Conservation (phyloP, 2,797 vertebrate genomes). For the Myotis myotis region DNA sequence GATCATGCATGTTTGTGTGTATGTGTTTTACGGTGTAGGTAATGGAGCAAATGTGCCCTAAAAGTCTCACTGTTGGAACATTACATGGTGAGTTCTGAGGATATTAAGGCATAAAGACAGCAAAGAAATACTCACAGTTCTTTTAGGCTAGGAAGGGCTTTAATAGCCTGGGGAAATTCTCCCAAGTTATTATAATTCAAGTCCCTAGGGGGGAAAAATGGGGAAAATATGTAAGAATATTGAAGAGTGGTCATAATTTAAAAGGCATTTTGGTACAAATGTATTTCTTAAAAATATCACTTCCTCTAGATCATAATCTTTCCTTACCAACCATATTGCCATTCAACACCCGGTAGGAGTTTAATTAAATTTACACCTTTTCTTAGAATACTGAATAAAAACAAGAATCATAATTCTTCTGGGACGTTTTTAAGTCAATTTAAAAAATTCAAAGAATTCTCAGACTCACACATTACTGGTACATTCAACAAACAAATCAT, state of each 20-base stretch:
- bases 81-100: neutral
- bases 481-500: neutral
- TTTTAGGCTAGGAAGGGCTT: slow-evolving; percentile 94
- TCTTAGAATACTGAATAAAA: neutral
- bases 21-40: neutral
- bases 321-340: neutral
- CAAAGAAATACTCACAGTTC: slow-evolving; percentile 92
- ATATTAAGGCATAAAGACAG: neutral
- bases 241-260: slow-evolving; percentile 27
- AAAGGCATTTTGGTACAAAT: neutral
- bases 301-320: neutral
- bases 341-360: neutral
- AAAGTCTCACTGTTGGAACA: neutral
- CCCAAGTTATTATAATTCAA: slow-evolving; percentile 97
- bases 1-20: neutral
- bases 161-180: slow-evolving; percentile 95
- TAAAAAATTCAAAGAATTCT: slow-evolving; percentile 29
- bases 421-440: slow-evolving; percentile 13
- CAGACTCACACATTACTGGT: neutral
- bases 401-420: neutral
- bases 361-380: slow-evolving; percentile 13
- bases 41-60: neutral
- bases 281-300: neutral
- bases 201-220: slow-evolving; percentile 88
- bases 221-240: neutral